phyloP scores from a whole-genome alignment of 1,140 invertebrate genomes.

The Melanaphis sacchari region DNA sequence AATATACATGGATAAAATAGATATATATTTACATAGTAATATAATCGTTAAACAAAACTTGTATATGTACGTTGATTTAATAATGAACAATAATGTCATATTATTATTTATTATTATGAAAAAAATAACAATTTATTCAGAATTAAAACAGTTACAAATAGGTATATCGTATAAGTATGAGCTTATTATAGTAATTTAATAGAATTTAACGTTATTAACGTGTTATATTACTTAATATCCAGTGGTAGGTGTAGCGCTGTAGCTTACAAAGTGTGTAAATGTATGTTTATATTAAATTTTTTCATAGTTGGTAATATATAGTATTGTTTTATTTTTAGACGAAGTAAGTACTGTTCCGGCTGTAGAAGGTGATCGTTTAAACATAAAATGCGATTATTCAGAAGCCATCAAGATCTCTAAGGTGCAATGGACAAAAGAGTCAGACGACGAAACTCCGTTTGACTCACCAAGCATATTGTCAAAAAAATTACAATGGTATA shows the following conservation, averaged over 20 bases:
- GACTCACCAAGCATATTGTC: slow-evolving; percentile 4
- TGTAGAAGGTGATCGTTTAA: slow-evolving; percentile 39
- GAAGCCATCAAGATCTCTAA: slow-evolving; percentile 27
- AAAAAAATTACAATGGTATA: slow-evolving; percentile 41
- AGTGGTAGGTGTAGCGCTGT: background rate
- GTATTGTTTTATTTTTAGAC: background rate
- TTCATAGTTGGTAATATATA: background rate
- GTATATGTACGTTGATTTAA: too few species aligned
- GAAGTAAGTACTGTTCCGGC: background rate
- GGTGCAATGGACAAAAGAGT: slow-evolving; percentile 34
- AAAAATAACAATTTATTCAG: background rate
- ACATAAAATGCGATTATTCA: slow-evolving; percentile 43
- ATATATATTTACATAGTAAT: too few species aligned
- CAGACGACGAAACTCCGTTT: background rate
- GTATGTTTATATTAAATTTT: background rate
- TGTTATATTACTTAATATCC: background rate
- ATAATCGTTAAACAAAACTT: too few species aligned
- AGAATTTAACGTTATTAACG: too few species aligned
- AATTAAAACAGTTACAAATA: background rate
- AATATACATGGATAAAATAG: too few species aligned
- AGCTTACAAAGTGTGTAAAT: background rate
- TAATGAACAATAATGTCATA: background rate
- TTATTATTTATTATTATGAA: background rate
- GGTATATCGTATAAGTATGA: background rate
- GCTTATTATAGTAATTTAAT: background rate